Evolutionary conservation across 2,797 vertebrate genomes (phyloP).

Genomic region (Cryptoprocta ferox): DNA sequence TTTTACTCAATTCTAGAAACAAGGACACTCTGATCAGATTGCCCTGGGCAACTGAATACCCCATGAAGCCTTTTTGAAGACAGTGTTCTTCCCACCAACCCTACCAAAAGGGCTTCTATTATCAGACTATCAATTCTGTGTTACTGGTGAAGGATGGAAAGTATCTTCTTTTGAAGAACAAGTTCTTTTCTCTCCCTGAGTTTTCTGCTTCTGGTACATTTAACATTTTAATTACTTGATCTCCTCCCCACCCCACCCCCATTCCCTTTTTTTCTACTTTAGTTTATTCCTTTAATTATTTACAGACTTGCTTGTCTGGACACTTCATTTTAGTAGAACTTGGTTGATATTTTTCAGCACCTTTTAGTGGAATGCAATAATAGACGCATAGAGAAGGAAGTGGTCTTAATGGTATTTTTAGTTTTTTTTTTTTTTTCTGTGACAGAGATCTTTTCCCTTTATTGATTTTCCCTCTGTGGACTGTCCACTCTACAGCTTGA

Average conservation of each 20-base stretch:
- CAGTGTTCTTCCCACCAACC: conserved; percentile 54
- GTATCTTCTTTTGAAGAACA: conserved; percentile 59
- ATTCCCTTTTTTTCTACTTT: conserved; percentile 27
- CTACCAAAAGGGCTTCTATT: background rate
- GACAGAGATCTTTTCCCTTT: conserved; percentile 29
- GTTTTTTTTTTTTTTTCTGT: conserved; percentile 40
- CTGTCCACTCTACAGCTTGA: conserved; percentile 17
- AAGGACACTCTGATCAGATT: conserved; percentile 68
- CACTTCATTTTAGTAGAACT: conserved; percentile 56
- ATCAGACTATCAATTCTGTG: background rate
- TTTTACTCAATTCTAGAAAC: conserved; percentile 76
- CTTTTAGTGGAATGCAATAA: conserved; percentile 64
- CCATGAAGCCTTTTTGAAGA: conserved; percentile 56
- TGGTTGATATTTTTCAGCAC: conserved; percentile 49
- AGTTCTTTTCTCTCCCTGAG: background rate
- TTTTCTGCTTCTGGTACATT: conserved; percentile 49
- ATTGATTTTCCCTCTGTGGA: conserved; percentile 42
- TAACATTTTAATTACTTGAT: conserved; percentile 53
- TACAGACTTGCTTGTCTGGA: conserved; percentile 70
- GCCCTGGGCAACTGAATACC: conserved; percentile 43
- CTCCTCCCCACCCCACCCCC: background rate
- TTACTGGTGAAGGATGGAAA: conserved; percentile 10
- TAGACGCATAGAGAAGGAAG: background rate
- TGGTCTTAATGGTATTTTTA: conserved; percentile 49
- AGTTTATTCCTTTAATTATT: conserved; percentile 77